Evolutionary conservation across 2,888 invertebrate genomes (phyloP), one percentile per base, ranked within the genome.

Genomic region (Nyleta sp.): DNA sequence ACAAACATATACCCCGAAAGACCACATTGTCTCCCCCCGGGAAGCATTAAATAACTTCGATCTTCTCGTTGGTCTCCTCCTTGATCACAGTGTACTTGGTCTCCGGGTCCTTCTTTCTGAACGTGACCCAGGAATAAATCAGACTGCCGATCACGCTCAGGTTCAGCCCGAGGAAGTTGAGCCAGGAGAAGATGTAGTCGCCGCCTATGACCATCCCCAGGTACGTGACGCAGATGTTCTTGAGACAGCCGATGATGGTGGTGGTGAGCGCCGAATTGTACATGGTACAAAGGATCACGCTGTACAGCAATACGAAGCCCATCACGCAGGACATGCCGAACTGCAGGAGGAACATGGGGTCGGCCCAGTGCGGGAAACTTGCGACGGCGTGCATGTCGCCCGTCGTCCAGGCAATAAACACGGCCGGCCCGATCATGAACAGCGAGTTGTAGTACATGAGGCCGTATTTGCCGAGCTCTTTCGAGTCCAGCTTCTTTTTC

Each of bases 191-290:
- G 76, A 98, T 94, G 91, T 99, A 99, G 91, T 99, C 99, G 11
- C 99, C 99, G 46, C 99, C 99, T 70, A 99, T 96, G 44, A 98
- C 94, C 99, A 99, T 99, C 24, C 99, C 99, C 80, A 98, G 92
- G 91, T 99, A 99, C 0, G 99, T 99, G 2, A 99, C 97, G 83
- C 98, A 94, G 83, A 99, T 96, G 91, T 99, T 99, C 92, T 99
- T 99, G 65, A 99, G 92, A 87, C 99, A 99, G 4, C 99, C 99
- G 82, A 99, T 97, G 75, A 99, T 98, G 4, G 99, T 98, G 0
- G 99, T 99, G 0, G 99, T 99, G 52, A 99, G 92, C n/a, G 99
- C 99, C 70, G 99, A 99, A 91, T 99, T 99, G 91, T 96, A 95
- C 85, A 96, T 95, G 0, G 99, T 99, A 91, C 99, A 99, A 42